Percentiles rank a stretch among this genome's conserved stretches.
These are phyloP conservation scores for Bombus waltoni DNA, from an alignment of 1,140 invertebrate species.

Conservation along the genomic window DNA sequence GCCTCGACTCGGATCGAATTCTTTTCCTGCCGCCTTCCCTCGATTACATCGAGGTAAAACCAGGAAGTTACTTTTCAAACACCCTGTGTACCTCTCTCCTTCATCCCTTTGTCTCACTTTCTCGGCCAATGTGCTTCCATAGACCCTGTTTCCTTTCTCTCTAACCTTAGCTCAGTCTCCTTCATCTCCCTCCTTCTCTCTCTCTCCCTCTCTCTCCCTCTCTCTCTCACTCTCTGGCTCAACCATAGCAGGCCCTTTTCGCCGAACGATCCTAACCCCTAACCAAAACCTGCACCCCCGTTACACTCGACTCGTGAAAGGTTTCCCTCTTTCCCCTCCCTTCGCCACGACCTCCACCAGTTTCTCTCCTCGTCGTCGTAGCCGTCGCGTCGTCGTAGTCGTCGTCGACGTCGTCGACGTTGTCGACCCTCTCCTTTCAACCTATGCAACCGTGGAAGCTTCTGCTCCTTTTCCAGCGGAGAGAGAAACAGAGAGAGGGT, in stretches of 20 bases:
- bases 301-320: conserved; percentile 63
- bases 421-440: conserved; percentile 5
- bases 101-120: conserved; percentile 46
- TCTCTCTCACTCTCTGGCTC: conserved; percentile 16
- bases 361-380: not conserved
- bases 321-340: conserved; percentile 50
- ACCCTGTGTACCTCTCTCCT: conserved; percentile 53
- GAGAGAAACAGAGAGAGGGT: not conserved
- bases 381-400: not conserved
- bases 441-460: not conserved
- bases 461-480: conserved; percentile 41
- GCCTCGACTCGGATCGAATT: not conserved
- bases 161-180: not conserved
- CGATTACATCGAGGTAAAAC: conserved; percentile 22
- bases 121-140: conserved; percentile 26
- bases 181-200: conserved; percentile 3
- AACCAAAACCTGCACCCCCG: conserved; percentile 67
- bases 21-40: not conserved
- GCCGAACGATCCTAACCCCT: conserved; percentile 63
- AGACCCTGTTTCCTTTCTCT: conserved; percentile 8
- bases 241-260: conserved; percentile 31
- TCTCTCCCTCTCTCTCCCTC: conserved; percentile 16
- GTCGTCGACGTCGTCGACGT: not conserved
- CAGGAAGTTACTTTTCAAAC: conserved; percentile 56
- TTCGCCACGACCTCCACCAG: not conserved